Base-by-base conservation (phyloP, 2,113 vertebrate species). In the Chiloscyllium plagiosum region DNA sequence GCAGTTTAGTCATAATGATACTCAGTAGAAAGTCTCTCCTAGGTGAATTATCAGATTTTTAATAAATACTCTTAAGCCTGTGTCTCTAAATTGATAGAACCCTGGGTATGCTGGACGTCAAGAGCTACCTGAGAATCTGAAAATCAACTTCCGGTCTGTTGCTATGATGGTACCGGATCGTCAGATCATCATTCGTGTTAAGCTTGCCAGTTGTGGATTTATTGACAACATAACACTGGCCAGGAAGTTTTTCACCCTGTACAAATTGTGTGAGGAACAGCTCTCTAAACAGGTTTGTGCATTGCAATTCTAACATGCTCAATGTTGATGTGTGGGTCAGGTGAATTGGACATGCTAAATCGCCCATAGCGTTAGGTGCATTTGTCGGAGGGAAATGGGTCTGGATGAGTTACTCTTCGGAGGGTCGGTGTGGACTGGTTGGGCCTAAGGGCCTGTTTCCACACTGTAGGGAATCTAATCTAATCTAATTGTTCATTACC, bases 131-230 rank as follows among this genome's bases (percentile, higher is more conserved):
- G 99, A 99, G 97, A 99, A 99, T 96, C 96, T 99, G 96, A 99
- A 99, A 97, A 99, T 99, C 95, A 99, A 99, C 96, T 99, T 99
- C 96, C 99, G 99, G 96, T 98, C 98, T 0, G 99, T 99, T 96
- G 99, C 99, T 96, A 99, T 99, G 99, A 99, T 99, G 99, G 98
- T 99, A 96, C 99, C 99, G 0, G 99, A 99, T 96, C 98, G 98
- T 10, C 99, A 99, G 96, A 99, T 99, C 96, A 99, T 99, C 96
- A 99, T 99, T 65, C 97, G 99, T 42, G 99, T 99, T 50, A 99
- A 99, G 96, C 95, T 99, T 96, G 99, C 99, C 78, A 99, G 99
- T 96, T 99, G 99, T 96, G 99, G 99, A 78, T 99, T 99, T 96
- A 97, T 98, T 72, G 98, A 98, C 97, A 99, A 99, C 96, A 96